phyloP scores from a whole-genome alignment of 2,888 invertebrate species.

The Hemaris fuciformis region DNA sequence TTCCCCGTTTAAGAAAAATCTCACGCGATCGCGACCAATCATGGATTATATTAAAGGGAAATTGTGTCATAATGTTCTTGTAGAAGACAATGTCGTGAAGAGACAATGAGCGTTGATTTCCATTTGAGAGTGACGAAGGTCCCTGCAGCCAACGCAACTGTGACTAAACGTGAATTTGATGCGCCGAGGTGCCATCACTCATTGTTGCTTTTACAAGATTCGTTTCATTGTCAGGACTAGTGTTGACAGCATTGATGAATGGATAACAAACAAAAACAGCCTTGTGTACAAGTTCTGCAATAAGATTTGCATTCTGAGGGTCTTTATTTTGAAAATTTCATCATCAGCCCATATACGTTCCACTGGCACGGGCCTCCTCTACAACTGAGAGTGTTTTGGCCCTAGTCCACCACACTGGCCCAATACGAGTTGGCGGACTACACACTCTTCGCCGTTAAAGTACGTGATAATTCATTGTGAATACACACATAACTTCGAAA shows the following conservation, averaged over 20 bases:
- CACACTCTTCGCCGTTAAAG: too few species aligned
- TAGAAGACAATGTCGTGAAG: conserved; percentile 22
- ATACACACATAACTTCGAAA: too few species aligned
- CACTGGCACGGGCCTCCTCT: too few species aligned
- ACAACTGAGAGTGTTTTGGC: too few species aligned
- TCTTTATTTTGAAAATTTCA: too few species aligned
- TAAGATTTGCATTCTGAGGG: too few species aligned
- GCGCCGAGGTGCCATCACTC: not conserved
- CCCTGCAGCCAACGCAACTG: conserved; percentile 13
- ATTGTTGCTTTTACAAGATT: not conserved
- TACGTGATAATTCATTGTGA: too few species aligned
- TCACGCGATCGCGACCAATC: conserved; percentile 22
- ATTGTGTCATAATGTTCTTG: conserved; percentile 31
- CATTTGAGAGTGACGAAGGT: conserved; percentile 11
- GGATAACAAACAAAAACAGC: not conserved
- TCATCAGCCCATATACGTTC: too few species aligned
- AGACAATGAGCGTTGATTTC: conserved; percentile 15
- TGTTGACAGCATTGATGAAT: not conserved
- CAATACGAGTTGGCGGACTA: too few species aligned
- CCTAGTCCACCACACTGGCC: too few species aligned
- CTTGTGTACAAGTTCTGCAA: not conserved
- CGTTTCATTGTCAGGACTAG: not conserved
- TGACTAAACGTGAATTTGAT: conserved; percentile 13
- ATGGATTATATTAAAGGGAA: conserved; percentile 25
- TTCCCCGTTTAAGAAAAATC: conserved; percentile 1